phyloP scores from a whole-genome alignment of 2,888 invertebrate species.

The Rugalucina vietnamica region DNA sequence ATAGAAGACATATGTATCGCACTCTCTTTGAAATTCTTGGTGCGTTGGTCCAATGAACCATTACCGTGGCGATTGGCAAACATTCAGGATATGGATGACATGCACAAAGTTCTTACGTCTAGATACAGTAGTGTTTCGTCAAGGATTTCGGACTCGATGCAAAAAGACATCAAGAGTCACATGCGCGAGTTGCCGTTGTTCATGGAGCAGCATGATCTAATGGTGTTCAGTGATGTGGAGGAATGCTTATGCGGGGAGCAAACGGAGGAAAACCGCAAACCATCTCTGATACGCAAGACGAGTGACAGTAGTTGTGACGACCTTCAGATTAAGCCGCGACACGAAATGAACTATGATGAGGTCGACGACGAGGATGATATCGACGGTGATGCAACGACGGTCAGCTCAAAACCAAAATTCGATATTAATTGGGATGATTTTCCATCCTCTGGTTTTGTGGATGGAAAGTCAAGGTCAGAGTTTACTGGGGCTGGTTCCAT shows the following conservation, averaged over 20 bases:
- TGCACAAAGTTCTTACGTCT: slow-evolving; percentile 46
- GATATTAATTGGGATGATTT: slow-evolving; percentile 65
- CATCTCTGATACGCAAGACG: slow-evolving; percentile 42
- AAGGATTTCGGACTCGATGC: slow-evolving; percentile 38
- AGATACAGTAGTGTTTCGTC: slow-evolving; percentile 40
- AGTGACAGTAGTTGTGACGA: slow-evolving; percentile 58
- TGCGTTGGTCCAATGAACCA: slow-evolving; percentile 66
- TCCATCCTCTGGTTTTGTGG: slow-evolving; percentile 67
- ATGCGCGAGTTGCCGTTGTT: slow-evolving; percentile 59
- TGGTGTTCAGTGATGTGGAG: slow-evolving; percentile 64
- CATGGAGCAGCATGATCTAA: slow-evolving; percentile 62
- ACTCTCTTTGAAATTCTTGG: slow-evolving; percentile 64
- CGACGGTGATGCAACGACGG: slow-evolving; percentile 45
- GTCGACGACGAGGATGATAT: slow-evolving; percentile 55
- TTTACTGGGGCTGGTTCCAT: slow-evolving; percentile 59
- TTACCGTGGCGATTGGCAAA: slow-evolving; percentile 65
- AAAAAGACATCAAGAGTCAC: slow-evolving; percentile 43
- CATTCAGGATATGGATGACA: slow-evolving; percentile 48
- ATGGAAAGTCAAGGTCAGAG: slow-evolving; percentile 64
- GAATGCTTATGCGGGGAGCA: slow-evolving; percentile 53
- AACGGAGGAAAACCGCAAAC: slow-evolving; percentile 38
- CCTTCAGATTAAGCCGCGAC: slow-evolving; percentile 37
- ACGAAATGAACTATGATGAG: slow-evolving; percentile 59
- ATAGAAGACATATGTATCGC: slow-evolving; percentile 68
- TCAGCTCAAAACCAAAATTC: slow-evolving; percentile 41